These are phyloP conservation scores for Netelia virgata DNA, from an alignment of 2,888 invertebrate genomes.

Conservation along the genomic window DNA sequence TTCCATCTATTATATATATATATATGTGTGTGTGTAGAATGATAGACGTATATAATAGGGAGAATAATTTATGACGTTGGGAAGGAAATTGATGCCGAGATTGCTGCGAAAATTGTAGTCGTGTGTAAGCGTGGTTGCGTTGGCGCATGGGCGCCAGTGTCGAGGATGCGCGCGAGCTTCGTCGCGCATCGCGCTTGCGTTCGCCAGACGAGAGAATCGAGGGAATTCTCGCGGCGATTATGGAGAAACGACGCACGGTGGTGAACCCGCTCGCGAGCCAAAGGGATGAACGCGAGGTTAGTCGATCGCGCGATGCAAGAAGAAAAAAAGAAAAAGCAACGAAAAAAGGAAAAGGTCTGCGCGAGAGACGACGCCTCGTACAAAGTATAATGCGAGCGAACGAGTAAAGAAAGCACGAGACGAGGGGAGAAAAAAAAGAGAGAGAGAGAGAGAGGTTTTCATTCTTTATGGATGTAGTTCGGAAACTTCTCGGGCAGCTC, in stretches of 20 bases:
- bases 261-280: slow-evolving; percentile 15
- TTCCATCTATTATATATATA: slow-evolving; percentile 22
- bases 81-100: slow-evolving; percentile 51
- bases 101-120: slow-evolving; percentile 56
- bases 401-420: not conserved
- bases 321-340: not conserved
- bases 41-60: not conserved
- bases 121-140: slow-evolving; percentile 26
- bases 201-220: not conserved
- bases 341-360: slow-evolving; percentile 2
- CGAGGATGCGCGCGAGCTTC: not conserved
- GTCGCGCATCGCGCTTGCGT: too few relatives aligned
- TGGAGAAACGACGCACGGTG: slow-evolving; percentile 22
- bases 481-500: slow-evolving; percentile 66
- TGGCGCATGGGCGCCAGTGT: not conserved
- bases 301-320: not conserved
- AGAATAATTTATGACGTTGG: slow-evolving; percentile 37
- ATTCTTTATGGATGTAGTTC: slow-evolving; percentile 71
- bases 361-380: slow-evolving; percentile 13
- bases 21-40: too few relatives aligned
- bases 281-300: slow-evolving; percentile 10
- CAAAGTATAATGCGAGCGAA: too few relatives aligned
- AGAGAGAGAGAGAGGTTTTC: slow-evolving; percentile 48
- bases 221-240: slow-evolving; percentile 28
- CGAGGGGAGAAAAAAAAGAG: not conserved